Base-by-base conservation (phyloP, 2,888 invertebrate species). In the Epinotia demarniana region DNA sequence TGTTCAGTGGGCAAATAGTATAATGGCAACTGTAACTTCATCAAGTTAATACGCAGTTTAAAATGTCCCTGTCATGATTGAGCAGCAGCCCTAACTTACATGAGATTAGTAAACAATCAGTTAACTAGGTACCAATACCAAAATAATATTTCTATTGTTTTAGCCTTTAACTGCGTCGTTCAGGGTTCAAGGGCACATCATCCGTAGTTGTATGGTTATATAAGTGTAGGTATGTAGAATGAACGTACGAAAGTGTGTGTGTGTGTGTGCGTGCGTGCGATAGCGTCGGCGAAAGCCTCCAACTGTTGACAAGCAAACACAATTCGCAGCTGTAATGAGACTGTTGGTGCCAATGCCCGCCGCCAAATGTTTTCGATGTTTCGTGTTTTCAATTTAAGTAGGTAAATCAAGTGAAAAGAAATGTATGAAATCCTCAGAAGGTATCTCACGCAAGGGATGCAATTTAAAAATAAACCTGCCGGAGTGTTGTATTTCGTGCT, bases 281-380 rank as follows among this genome's bases (percentile, higher is more conserved):
- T 39, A 55, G 19, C 55, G 55, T 67, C 55, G 19, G 55, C 19
- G 67, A 67, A 67, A 67, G 55, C 67, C 67, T 67, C 57, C 67
- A 67, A 69, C 39, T 69, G 69, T 46, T 60, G 60, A 69, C 69
- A 16, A 69, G 57, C 58, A 46, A 46, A 60, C 58, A 43, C 46
- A n/a, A 43, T 58, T 58, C 6, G 61, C 27, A 27, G 16, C 12
- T 16, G 23, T 69, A 69, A 69, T 60, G 69, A 60, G 69, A n/a
- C 19, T n/a, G 53, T 16, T 16, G 53, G 53, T 6, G 53, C 57
- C 27, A 1, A 11, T 16, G 27, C 49, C 23, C 49, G 33, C n/a
- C 11, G 13, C 46, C 46, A 63, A 33, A 39, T 18, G 18, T 33
- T 12, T 62, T 43, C 43, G 5, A 19, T 43, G n/a, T 6, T 49